These are phyloP conservation scores for Arbacia lixula DNA, from an alignment of 53 echinoderm and acorn worm genomes.

Conservation along the genomic window DNA sequence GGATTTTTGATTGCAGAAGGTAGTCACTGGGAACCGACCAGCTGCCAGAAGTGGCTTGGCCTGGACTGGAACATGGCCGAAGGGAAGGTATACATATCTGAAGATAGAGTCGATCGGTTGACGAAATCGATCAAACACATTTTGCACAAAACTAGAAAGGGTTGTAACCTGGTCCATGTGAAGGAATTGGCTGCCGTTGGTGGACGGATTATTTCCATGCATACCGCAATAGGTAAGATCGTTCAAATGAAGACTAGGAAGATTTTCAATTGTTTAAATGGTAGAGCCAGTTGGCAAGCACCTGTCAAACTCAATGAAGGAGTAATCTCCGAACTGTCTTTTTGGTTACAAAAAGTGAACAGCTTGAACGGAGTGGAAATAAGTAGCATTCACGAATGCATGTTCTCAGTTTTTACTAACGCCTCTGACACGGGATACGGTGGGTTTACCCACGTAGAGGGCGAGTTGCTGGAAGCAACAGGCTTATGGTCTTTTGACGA, in stretches of 20 bases:
- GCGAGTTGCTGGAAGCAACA: constrained; percentile 6
- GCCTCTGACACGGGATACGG: constrained; percentile 34
- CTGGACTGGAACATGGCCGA: constrained; percentile 27
- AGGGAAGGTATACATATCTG: constrained; percentile 16
- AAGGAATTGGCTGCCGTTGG: constrained; percentile 5
- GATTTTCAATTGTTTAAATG: constrained; percentile 33
- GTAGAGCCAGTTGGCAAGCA: constrained; percentile 33
- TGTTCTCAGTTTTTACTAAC: constrained; percentile 18
- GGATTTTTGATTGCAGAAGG: constrained; percentile 44
- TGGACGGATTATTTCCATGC: constrained; percentile 45
- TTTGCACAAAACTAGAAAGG: neutral
- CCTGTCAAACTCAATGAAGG: neutral
- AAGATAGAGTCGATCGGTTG: neutral
- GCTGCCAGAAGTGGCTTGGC: constrained; percentile 1
- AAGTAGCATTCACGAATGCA: neutral
- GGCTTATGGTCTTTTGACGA: constrained; percentile 12
- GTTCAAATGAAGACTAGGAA: constrained; percentile 42
- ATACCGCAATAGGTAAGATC: constrained; percentile 14
- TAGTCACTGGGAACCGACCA: constrained; percentile 32
- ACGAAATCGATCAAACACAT: neutral
- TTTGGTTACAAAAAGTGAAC: constrained; percentile 40
- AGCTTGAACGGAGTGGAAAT: neutral
- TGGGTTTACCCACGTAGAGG: constrained; percentile 7
- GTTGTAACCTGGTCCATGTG: constrained; percentile 4
- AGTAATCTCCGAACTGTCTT: constrained; percentile 19